Conservation (phyloP, 2,113 vertebrate species). For the Acanthisitta chloris region DNA sequence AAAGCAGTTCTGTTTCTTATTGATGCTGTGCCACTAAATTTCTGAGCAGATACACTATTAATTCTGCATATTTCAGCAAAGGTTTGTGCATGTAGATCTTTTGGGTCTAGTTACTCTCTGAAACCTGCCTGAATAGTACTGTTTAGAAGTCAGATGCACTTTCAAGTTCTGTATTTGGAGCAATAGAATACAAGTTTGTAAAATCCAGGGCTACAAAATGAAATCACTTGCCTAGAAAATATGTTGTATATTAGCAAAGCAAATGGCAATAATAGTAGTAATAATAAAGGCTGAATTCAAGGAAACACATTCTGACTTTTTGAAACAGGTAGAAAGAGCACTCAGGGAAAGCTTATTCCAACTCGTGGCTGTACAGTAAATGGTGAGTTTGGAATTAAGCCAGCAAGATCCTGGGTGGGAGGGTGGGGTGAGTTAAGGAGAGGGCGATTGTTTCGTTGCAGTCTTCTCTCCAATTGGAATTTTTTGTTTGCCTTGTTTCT, state of each 20-base stretch:
- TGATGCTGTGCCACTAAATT: background rate
- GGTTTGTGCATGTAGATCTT: background rate
- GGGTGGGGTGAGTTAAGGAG: background rate
- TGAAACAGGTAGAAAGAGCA: conserved; percentile 39
- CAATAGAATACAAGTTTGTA: conserved; percentile 20
- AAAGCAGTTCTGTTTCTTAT: background rate
- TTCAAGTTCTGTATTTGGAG: conserved; percentile 33
- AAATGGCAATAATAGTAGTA: conserved; percentile 58
- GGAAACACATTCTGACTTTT: conserved; percentile 53
- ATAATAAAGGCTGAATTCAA: conserved; percentile 26
- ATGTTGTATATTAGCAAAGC: background rate
- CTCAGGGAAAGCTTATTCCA: conserved; percentile 68
- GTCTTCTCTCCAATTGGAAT: background rate
- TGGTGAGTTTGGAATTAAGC: conserved; percentile 48
- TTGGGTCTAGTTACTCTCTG: background rate
- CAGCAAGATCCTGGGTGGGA: background rate
- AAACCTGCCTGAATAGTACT: conserved; percentile 5
- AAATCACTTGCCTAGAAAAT: background rate
- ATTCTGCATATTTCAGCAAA: background rate
- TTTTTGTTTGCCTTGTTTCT: conserved; percentile 34
- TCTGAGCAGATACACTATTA: background rate
- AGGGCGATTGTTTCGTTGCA: background rate
- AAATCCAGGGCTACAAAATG: conserved; percentile 6
- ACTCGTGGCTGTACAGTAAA: conserved; percentile 13
- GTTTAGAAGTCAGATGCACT: conserved; percentile 50